Percentiles rank a stretch among this genome's conserved stretches.
phyloP scores from a whole-genome alignment of 2,113 vertebrate species.

The Dinomys branickii region DNA sequence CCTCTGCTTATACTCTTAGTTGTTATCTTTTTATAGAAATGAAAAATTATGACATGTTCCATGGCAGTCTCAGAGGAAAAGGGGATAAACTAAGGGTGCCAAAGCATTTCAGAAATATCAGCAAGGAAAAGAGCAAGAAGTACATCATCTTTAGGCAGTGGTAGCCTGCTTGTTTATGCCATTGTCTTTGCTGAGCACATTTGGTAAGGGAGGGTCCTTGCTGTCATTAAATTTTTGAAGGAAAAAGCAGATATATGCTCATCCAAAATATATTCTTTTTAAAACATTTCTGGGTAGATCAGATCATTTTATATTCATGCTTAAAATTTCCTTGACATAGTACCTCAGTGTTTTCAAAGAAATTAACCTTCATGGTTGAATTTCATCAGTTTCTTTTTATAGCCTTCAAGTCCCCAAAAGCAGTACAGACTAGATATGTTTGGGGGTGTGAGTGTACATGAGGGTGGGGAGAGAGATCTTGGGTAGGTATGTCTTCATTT shows the following conservation, averaged over 20 bases:
- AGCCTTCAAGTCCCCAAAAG: conserved; percentile 65
- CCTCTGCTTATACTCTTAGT: conserved; percentile 49
- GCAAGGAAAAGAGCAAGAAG: conserved; percentile 17
- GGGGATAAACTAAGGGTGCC: conserved; percentile 57
- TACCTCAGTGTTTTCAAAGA: conserved; percentile 77
- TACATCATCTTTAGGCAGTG: not conserved
- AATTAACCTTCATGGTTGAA: conserved; percentile 71
- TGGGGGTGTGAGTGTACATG: too few species aligned
- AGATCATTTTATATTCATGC: conserved; percentile 81
- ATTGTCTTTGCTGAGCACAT: conserved; percentile 53
- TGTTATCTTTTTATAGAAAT: conserved; percentile 64
- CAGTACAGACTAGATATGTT: not conserved
- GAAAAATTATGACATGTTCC: conserved; percentile 70
- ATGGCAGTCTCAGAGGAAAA: conserved; percentile 50
- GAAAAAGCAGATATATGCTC: conserved; percentile 60
- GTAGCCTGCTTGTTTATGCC: conserved; percentile 57
- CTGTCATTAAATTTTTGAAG: conserved; percentile 73
- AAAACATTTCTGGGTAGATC: conserved; percentile 63
- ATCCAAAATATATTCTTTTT: conserved; percentile 62
- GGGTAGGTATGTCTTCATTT: conserved; percentile 40
- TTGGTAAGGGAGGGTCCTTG: conserved; percentile 63
- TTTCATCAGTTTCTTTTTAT: conserved; percentile 77
- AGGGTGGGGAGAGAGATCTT: not conserved
- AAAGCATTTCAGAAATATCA: conserved; percentile 51
- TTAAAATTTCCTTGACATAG: conserved; percentile 82